A percentile compares a stretch with the other conserved stretches of the same genome.
Evolutionary conservation across 2,888 invertebrate genomes (phyloP).

Genomic region (Drosophila putrida): DNA sequence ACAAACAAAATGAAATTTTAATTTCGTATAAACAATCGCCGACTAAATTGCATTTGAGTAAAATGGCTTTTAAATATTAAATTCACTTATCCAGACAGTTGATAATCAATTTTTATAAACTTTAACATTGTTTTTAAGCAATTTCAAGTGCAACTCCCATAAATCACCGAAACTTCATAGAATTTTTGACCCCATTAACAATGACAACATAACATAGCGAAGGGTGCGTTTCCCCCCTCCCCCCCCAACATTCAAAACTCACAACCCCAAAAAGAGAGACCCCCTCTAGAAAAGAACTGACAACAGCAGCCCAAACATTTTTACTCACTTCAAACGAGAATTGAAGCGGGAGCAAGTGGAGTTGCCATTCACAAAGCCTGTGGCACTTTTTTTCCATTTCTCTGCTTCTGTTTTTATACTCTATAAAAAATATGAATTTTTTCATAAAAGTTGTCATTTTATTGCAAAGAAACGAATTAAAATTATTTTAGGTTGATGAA

Average conservation of each 20-base stretch:
- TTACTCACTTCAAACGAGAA: slow-evolving; percentile 63
- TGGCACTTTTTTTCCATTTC: slow-evolving; percentile 21
- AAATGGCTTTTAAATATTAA: slow-evolving; percentile 38
- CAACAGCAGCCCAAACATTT: slow-evolving; percentile 59
- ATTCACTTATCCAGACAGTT: slow-evolving; percentile 32
- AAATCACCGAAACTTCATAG: slow-evolving; percentile 43
- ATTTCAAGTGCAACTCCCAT: slow-evolving; percentile 50
- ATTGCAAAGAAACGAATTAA: too few species aligned
- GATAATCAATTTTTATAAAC: slow-evolving; percentile 61
- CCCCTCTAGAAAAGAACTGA: slow-evolving; percentile 37
- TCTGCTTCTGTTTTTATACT: slow-evolving; percentile 24
- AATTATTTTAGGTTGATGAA: too few species aligned
- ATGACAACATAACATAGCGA: slow-evolving; percentile 41
- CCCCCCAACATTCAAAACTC: slow-evolving; percentile 5
- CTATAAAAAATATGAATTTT: neutral
- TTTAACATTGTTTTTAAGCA: slow-evolving; percentile 31
- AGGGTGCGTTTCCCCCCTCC: slow-evolving; percentile 24
- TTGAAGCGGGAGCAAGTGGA: slow-evolving; percentile 44
- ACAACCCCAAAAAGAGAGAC: slow-evolving; percentile 4
- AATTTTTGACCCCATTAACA: slow-evolving; percentile 66
- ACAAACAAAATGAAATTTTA: slow-evolving; percentile 49
- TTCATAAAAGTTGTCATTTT: neutral
- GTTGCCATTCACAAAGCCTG: slow-evolving; percentile 43
- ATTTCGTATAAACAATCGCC: slow-evolving; percentile 23
- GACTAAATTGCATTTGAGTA: slow-evolving; percentile 36